A percentile compares a stretch with the other conserved stretches of the same genome.
Conservation (phyloP, 2,888 invertebrate species). For the Endotricha flammealis region DNA sequence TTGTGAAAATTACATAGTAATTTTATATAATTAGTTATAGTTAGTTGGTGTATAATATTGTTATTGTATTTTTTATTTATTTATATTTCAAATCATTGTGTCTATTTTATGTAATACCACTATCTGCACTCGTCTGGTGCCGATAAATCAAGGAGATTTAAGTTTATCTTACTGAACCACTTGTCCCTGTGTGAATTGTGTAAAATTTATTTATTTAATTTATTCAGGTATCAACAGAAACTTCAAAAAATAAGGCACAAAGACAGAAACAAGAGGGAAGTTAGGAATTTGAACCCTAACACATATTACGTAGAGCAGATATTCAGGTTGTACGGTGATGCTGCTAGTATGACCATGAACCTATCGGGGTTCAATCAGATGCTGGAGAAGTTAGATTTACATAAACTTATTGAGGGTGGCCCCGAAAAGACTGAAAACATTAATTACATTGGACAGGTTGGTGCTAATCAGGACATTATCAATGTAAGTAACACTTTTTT, state of each 20-base stretch:
- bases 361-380: slow-evolving; percentile 83
- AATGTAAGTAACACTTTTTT: slow-evolving; percentile 52
- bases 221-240: slow-evolving; percentile 48
- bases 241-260: slow-evolving; percentile 40
- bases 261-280: slow-evolving; percentile 41
- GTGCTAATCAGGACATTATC: slow-evolving; percentile 47
- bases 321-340: slow-evolving; percentile 82
- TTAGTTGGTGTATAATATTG: too few species aligned
- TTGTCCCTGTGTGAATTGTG: too few species aligned
- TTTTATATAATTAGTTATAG: too few species aligned
- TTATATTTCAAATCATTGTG: too few species aligned
- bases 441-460: slow-evolving; percentile 41
- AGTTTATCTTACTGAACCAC: too few species aligned
- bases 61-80: too few species aligned
- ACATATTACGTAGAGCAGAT: slow-evolving; percentile 81
- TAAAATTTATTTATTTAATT: too few species aligned
- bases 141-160: too few species aligned
- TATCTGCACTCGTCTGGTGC: too few species aligned
- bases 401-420: slow-evolving; percentile 68
- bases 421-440: slow-evolving; percentile 40
- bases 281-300: slow-evolving; percentile 61
- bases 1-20: too few species aligned
- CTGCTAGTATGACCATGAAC: slow-evolving; percentile 80
- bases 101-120: too few species aligned
- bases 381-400: slow-evolving; percentile 78